Conservation (phyloP, 2,797 vertebrate genomes). For the Cercopithecus mitis region DNA sequence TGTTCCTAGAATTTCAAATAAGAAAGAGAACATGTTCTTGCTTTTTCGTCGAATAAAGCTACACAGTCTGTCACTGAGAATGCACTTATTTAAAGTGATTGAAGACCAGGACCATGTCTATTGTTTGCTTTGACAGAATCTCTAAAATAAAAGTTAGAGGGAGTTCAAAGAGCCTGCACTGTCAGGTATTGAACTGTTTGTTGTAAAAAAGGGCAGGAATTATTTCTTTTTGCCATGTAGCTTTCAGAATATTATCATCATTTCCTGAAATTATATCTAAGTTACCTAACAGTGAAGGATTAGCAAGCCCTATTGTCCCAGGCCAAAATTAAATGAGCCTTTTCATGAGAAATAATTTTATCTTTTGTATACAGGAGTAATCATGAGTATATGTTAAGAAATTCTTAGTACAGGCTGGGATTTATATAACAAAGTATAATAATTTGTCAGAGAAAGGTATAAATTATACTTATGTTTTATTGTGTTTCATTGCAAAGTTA, state of each 20-base stretch:
- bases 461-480: slow-evolving; percentile 40
- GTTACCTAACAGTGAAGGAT: slow-evolving; percentile 41
- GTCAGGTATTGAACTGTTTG: neutral
- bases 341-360: neutral
- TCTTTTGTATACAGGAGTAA: neutral
- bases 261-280: slow-evolving; percentile 27
- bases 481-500: neutral
- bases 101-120: neutral
- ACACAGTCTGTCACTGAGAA: neutral
- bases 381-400: neutral
- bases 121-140: neutral
- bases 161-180: neutral
- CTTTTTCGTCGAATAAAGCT: neutral
- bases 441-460: slow-evolving; percentile 33
- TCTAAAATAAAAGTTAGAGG: neutral
- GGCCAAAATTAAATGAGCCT: slow-evolving; percentile 39
- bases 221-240: slow-evolving; percentile 25
- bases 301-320: neutral
- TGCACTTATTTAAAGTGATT: neutral
- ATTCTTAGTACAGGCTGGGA: neutral
- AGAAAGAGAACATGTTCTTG: neutral
- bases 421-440: slow-evolving; percentile 37
- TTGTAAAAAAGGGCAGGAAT: neutral
- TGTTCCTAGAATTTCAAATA: neutral
- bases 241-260: slow-evolving; percentile 15